phyloP scores from a whole-genome alignment of 53 echinoderm and acorn worm genomes.

The Echinarachnius parma region DNA sequence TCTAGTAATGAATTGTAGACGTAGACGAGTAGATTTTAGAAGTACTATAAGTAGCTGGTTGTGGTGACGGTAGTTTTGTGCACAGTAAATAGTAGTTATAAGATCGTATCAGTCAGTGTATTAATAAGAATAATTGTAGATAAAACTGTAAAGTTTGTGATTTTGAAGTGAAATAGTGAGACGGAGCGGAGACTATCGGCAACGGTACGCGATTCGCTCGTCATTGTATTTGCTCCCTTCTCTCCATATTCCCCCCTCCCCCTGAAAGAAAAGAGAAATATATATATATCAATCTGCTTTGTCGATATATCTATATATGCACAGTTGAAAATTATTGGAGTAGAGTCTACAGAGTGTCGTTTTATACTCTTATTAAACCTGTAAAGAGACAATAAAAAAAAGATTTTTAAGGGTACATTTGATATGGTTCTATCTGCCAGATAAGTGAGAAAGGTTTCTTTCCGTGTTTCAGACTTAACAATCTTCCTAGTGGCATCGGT shows the following conservation, averaged over 20 bases:
- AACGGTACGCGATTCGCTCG: neutral
- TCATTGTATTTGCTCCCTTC: neutral
- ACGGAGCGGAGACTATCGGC: neutral
- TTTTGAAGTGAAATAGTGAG: constrained; percentile 43
- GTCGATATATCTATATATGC: constrained; percentile 50
- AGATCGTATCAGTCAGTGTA: constrained; percentile 36
- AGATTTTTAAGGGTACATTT: constrained; percentile 36
- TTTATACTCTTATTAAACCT: constrained; percentile 34
- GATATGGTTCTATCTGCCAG: constrained; percentile 40
- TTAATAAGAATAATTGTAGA: constrained; percentile 44
- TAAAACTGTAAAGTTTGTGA: constrained; percentile 44
- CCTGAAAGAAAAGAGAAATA: constrained; percentile 15
- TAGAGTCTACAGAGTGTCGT: constrained; percentile 13
- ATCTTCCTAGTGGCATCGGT: no score
- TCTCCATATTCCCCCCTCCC: constrained; percentile 28
- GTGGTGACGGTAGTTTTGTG: constrained; percentile 48
- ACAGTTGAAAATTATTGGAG: constrained; percentile 18
- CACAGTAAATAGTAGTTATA: constrained; percentile 33
- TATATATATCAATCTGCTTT: constrained; percentile 42
- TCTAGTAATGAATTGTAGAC: constrained; percentile 19
- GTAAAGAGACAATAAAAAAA: constrained; percentile 20
- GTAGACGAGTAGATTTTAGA: constrained; percentile 22
- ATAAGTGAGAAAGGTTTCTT: no score
- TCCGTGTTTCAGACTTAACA: no score
- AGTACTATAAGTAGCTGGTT: constrained; percentile 39